Base-by-base conservation (phyloP, 2,797 vertebrate species). In the Myotis planiceps region DNA sequence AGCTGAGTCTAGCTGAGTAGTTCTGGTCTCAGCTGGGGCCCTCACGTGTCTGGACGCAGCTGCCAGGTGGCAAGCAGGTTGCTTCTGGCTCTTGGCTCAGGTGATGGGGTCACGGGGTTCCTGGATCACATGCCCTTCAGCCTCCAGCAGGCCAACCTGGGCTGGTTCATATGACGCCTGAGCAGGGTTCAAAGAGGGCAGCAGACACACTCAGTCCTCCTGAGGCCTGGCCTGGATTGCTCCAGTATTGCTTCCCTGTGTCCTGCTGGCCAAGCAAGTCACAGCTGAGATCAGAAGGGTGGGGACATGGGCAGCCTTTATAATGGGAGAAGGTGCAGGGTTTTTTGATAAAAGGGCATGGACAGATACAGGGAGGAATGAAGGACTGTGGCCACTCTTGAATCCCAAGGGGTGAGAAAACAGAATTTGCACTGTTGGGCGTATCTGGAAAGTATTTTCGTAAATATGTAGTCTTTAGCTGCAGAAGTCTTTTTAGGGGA, bases 401-500 rank as follows among this genome's bases (percentile, higher is more conserved):
- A 18, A 0, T 65, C 2, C 8, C 4, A 21, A 27, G 37, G 85
- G 80, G 49, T 32, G 23, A 89, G 88, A 69, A 51, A 34, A 80
- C 21, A 93, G 65, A 90, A 39, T 37, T 37, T 39, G 5, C 18
- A 4, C 13, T 34, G 3, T 47, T 96, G 53, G 23, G 13, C n/a
- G 7, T 92, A 32, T 85, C 47, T 47, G 53, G 34, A 76, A 66
- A 66, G 42, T 49, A 25, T 58, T 60, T 71, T 71, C 23, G 7
- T 49, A 74, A 84, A 19, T 72, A 42, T 12, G 14, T 32, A 65
- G 18, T 49, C 45, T 88, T 78, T 87, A 88, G 55, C 60, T 69
- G 18, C 8, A 68, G 39, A 89, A 72, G 66, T 95, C 53, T 92
- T 97, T 96, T 81, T 37, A 88, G 81, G 80, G 88, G 42, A 94